Evolutionary conservation across 2,113 vertebrate species (phyloP), one percentile per base, ranked within the genome.

Genomic region (Penelope pileata): DNA sequence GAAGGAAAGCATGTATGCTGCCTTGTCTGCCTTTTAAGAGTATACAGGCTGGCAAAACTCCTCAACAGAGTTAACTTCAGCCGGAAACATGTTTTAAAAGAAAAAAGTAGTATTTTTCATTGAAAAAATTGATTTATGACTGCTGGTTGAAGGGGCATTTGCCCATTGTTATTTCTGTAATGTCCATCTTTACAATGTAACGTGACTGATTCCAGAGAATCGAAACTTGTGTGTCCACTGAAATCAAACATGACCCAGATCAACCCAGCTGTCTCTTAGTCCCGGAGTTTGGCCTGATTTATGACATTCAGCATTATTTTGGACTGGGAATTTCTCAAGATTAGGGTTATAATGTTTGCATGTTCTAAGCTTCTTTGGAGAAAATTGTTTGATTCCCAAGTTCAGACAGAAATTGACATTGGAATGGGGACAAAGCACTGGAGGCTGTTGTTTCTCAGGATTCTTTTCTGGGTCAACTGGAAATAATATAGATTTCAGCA

Each of bases 351-450:
- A 43, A 19, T 69, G 48, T 50, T 78, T 72, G 7, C 50, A 69
- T 74, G 2, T 48, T 50, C 2, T 82, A 30, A 48, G 16, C 1
- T 59, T 1, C 27, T 86, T 45, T 72, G 19, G 51, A 34, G 76
- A 86, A 63, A 38, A 47, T 9, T 3, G 0, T 32, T 13, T 38
- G 1, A 23, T 68, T 34, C 18, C 67, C 30, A 84, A 7, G 72
- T 77, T 62, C 30, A 45, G n/a, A 58, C 4, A 3, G 7, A 54
- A 86, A 40, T 43, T 91, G 4, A 50, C 16, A 34, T 11, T 48
- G 18, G 5, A 2, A 3, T 21, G 3, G 4, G 2, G 18, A 56
- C 2, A 2, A 24, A 47, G 16, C 40, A 0, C 3, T 59, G 17
- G 11, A 2, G 1, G 6, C 5, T 51, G 16, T 13, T 76, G 4